Percentiles rank a stretch among this genome's conserved stretches.
phyloP scores from a whole-genome alignment of 23 tunicate species.

The Ascidia mentula region DNA sequence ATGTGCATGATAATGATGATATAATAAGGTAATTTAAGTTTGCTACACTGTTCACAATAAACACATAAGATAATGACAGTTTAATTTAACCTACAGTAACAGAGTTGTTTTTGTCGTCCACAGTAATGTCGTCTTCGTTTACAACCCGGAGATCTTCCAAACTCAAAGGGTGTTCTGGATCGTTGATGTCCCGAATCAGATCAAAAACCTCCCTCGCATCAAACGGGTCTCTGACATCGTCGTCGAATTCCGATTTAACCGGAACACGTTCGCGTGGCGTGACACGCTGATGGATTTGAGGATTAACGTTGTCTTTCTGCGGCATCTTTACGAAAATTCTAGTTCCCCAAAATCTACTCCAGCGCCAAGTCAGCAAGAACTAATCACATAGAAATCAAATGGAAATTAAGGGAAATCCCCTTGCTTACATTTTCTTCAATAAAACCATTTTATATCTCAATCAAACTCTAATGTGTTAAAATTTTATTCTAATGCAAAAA shows the following conservation, averaged over 20 bases:
- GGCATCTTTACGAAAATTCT: conserved; percentile 10
- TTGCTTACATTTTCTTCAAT: too few relatives aligned
- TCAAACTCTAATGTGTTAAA: too few relatives aligned
- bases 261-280: conserved; percentile 64
- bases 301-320: conserved; percentile 78
- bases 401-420: too few relatives aligned
- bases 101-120: conserved; percentile 67
- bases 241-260: conserved; percentile 50
- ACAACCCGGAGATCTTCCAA: conserved; percentile 86
- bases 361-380: too few relatives aligned
- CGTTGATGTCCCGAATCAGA: conserved; percentile 91
- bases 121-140: conserved; percentile 76
- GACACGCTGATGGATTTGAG: conserved; percentile 49
- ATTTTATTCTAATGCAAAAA: too few relatives aligned
- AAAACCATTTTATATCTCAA: too few relatives aligned
- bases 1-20: too few relatives aligned
- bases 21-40: too few relatives aligned
- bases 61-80: too few relatives aligned
- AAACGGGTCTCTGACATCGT: conserved; percentile 70
- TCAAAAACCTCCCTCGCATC: conserved; percentile 94
- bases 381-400: too few relatives aligned
- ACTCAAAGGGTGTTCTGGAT: conserved; percentile 96
- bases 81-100: conserved; percentile 64
- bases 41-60: too few relatives aligned
- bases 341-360: too few relatives aligned